Evolutionary conservation across 1,140 invertebrate genomes (phyloP).

Genomic region (Tetramorium parvispinum): DNA sequence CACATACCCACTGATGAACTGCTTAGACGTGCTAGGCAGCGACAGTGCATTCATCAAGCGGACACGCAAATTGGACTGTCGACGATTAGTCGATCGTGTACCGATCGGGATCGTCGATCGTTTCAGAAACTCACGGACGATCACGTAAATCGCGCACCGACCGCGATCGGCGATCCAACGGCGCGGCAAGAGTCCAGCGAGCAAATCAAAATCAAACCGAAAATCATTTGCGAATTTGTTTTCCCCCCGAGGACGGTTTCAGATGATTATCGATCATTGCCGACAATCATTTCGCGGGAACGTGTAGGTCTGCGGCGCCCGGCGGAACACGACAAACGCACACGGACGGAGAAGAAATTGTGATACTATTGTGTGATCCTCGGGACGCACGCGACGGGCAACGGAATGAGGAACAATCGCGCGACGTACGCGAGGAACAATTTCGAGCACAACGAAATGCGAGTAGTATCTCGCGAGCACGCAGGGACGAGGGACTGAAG

Average conservation of each 20-base stretch:
- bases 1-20: slow-evolving; percentile 4
- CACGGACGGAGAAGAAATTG: slow-evolving; percentile 35
- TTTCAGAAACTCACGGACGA: slow-evolving; percentile 4
- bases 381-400: slow-evolving; percentile 18
- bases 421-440: slow-evolving; percentile 40
- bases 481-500: neutral
- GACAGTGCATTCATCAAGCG: slow-evolving; percentile 4
- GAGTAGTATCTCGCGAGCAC: slow-evolving; percentile 24
- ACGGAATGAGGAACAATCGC: slow-evolving; percentile 12
- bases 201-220: slow-evolving; percentile 29
- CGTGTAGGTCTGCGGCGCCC: slow-evolving; percentile 1
- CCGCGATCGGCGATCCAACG: slow-evolving; percentile 14
- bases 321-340: neutral
- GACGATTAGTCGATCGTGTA: slow-evolving; percentile 45
- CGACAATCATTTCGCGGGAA: slow-evolving; percentile 64
- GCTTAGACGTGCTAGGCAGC: neutral
- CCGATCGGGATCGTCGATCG: slow-evolving; percentile 41
- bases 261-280: slow-evolving; percentile 23
- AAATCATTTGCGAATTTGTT: slow-evolving; percentile 15
- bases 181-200: neutral
- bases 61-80: neutral
- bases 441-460: slow-evolving; percentile 48
- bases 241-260: neutral
- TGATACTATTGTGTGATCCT: slow-evolving; percentile 20
- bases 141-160: slow-evolving; percentile 15